phyloP scores from a whole-genome alignment of 1,140 invertebrate genomes.

The Scaptomyza graminum region DNA sequence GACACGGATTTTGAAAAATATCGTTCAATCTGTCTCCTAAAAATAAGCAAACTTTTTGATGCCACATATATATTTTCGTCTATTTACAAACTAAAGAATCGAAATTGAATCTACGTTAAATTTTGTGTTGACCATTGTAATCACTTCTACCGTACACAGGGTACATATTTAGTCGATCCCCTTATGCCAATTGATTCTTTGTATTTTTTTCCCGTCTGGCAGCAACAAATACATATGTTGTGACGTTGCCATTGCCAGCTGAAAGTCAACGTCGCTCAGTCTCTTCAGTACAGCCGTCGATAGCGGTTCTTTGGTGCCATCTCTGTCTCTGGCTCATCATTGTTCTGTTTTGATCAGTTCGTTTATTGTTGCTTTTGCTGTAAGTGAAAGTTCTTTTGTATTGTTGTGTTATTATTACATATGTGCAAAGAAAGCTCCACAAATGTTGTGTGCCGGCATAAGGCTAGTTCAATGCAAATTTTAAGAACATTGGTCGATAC shows the following conservation, averaged over 20 bases:
- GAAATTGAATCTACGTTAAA: too few species aligned
- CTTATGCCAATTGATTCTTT: background rate
- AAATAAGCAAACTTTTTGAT: too few species aligned
- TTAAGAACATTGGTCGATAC: constrained; percentile 46
- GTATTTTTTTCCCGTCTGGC: constrained; percentile 21
- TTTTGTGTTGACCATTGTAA: too few species aligned
- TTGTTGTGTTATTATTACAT: background rate
- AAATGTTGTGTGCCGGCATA: constrained; percentile 36
- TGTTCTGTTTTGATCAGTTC: constrained; percentile 54
- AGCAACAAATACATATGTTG: constrained; percentile 19
- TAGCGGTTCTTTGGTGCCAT: constrained; percentile 44
- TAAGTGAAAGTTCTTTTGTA: constrained; percentile 66
- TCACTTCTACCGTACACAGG: background rate
- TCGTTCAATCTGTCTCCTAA: too few species aligned
- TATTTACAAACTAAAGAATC: too few species aligned
- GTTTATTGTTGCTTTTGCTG: constrained; percentile 41
- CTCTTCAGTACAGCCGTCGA: constrained; percentile 66
- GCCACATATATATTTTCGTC: too few species aligned
- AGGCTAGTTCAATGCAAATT: constrained; percentile 47
- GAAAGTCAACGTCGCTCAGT: constrained; percentile 56
- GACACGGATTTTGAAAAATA: too few species aligned
- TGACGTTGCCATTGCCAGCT: constrained; percentile 37
- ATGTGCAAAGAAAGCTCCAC: constrained; percentile 39
- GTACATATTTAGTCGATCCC: background rate
- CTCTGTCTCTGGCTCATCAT: constrained; percentile 15